These are phyloP conservation scores for Tenthredo distinguenda DNA, from an alignment of 2,888 invertebrate genomes.

Conservation along the genomic window DNA sequence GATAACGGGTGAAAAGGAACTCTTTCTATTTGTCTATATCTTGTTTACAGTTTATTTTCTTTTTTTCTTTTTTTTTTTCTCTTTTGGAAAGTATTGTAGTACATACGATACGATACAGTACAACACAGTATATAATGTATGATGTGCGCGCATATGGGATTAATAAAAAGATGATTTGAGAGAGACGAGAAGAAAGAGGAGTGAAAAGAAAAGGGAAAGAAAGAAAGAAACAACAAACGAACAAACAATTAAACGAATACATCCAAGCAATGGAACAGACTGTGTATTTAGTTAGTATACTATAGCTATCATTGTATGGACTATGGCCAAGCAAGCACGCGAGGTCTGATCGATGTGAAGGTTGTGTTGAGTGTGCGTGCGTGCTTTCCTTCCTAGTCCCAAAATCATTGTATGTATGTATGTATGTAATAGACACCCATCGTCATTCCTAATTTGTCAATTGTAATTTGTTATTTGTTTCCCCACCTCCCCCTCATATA, in stretches of 20 bases:
- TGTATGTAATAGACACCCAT: constrained; percentile 8
- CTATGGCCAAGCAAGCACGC: constrained; percentile 64
- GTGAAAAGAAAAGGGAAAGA: neutral
- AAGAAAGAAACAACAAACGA: neutral
- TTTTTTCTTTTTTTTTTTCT: neutral
- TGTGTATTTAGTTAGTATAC: constrained; percentile 74
- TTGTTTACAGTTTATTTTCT: too few species aligned
- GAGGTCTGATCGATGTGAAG: constrained; percentile 72
- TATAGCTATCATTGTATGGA: constrained; percentile 63
- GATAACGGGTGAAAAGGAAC: neutral
- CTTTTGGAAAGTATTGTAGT: neutral
- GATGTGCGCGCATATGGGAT: neutral
- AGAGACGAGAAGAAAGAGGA: neutral
- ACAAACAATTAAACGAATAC: constrained; percentile 1
- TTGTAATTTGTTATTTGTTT: constrained; percentile 36
- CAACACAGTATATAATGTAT: too few species aligned
- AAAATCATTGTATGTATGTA: constrained; percentile 55
- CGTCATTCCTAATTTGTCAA: constrained; percentile 43
- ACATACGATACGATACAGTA: neutral
- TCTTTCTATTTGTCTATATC: neutral
- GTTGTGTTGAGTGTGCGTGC: constrained; percentile 77
- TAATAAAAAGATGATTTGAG: neutral
- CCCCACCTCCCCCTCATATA: neutral
- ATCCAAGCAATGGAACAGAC: constrained; percentile 64
- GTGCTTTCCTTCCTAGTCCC: constrained; percentile 71